Evolutionary conservation across 2,888 invertebrate species (phyloP).

Genomic region (Morpho achilles): DNA sequence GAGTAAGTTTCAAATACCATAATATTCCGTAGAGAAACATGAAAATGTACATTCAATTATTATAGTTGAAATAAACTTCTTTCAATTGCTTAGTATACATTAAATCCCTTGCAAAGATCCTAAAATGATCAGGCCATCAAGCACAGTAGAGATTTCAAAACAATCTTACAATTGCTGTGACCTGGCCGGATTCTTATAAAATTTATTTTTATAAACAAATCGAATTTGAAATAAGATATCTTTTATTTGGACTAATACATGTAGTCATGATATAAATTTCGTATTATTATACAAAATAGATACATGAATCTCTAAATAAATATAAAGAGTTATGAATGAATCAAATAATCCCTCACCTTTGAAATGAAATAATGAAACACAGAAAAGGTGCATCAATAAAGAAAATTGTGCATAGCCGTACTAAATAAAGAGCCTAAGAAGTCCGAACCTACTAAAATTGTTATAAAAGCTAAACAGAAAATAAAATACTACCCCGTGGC

Average conservation of each 20-base stretch:
- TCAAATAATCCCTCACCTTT: constrained; percentile 50
- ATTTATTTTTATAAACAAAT: neutral
- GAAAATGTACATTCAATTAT: too few species aligned
- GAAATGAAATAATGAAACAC: constrained; percentile 42
- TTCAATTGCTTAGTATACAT: too few species aligned
- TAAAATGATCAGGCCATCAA: too few species aligned
- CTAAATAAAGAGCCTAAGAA: constrained; percentile 22
- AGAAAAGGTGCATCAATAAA: constrained; percentile 58
- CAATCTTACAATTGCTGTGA: too few species aligned
- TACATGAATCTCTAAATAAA: constrained; percentile 8
- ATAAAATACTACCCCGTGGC: constrained; percentile 39
- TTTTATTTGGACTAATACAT: neutral
- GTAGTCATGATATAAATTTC: too few species aligned
- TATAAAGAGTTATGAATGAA: constrained; percentile 11
- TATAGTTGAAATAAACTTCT: too few species aligned
- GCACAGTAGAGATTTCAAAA: too few species aligned
- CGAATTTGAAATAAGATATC: neutral
- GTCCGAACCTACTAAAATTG: constrained; percentile 16
- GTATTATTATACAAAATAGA: neutral
- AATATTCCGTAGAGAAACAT: too few species aligned
- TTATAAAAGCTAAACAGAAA: constrained; percentile 30
- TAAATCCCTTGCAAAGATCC: too few species aligned
- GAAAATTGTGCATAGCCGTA: constrained; percentile 58
- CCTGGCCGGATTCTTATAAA: too few species aligned
- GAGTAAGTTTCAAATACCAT: too few species aligned